phyloP scores from a whole-genome alignment of 2,888 invertebrate species.

The Vanessa cardui region DNA sequence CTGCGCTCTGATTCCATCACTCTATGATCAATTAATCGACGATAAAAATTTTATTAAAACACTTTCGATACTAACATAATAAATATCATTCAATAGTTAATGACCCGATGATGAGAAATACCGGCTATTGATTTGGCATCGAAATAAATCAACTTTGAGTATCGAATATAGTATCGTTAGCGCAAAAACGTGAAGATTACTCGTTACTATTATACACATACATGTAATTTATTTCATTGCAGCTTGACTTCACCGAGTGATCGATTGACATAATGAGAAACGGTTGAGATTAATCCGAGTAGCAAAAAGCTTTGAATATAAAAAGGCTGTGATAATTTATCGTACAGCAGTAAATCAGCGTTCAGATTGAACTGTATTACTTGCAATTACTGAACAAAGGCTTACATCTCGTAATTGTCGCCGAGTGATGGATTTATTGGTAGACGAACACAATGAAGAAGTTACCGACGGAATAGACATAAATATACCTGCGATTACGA shows the following conservation, averaged over 20 bases:
- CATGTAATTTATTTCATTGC: constrained; percentile 10
- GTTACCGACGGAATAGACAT: neutral
- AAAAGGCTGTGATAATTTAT: constrained; percentile 25
- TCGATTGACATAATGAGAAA: constrained; percentile 23
- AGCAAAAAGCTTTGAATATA: constrained; percentile 14
- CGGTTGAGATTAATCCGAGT: constrained; percentile 1
- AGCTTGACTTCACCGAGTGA: neutral
- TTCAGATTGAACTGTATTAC: constrained; percentile 9
- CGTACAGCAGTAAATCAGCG: constrained; percentile 17
- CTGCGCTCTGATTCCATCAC: neutral
- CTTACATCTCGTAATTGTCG: constrained; percentile 6
- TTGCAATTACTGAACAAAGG: constrained; percentile 26
- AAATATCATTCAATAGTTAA: constrained; percentile 10
- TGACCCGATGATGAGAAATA: neutral
- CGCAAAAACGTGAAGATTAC: neutral
- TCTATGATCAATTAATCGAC: constrained; percentile 3
- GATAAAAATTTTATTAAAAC: neutral
- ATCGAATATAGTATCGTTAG: neutral
- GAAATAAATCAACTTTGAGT: constrained; percentile 3
- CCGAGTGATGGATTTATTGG: constrained; percentile 17
- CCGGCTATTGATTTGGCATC: neutral
- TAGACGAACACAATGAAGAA: constrained; percentile 1
- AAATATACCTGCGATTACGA: constrained; percentile 16
- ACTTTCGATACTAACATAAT: constrained; percentile 6
- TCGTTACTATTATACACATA: neutral